Percentiles rank a stretch among this genome's conserved stretches.
These are phyloP conservation scores for Cavia porcellus DNA, from an alignment of 2,113 vertebrate species.

Conservation along the genomic window DNA sequence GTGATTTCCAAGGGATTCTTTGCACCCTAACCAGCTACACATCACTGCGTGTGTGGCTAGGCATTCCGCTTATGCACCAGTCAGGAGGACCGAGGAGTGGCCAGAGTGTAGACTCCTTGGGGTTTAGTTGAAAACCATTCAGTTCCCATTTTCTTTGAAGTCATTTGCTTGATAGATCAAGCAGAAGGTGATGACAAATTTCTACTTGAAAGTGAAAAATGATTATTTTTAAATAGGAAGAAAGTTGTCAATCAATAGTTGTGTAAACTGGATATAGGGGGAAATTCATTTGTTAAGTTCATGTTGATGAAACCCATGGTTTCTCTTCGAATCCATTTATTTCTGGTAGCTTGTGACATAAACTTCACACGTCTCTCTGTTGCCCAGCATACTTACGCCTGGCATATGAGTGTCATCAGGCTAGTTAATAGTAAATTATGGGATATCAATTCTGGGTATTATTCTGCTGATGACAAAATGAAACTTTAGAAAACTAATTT, in stretches of 20 bases:
- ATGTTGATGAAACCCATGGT: background rate
- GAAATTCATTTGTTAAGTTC: conserved; percentile 17
- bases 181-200: background rate
- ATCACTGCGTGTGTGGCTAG: too few relatives aligned
- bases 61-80: background rate
- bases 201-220: background rate
- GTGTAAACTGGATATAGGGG: background rate
- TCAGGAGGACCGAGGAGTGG: background rate
- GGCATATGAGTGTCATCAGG: background rate
- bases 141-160: conserved; percentile 4
- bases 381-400: background rate
- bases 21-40: background rate
- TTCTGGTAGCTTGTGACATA: background rate
- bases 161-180: conserved; percentile 20
- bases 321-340: conserved; percentile 33
- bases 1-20: background rate
- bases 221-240: background rate
- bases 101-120: background rate
- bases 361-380: background rate
- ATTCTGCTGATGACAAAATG: conserved; percentile 9
- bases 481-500: conserved; percentile 7
- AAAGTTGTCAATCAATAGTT: background rate
- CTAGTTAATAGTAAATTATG: background rate
- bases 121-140: background rate
- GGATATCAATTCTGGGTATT: background rate